Conservation (phyloP, 2,797 vertebrate genomes). For the Coluber constrictor region DNA sequence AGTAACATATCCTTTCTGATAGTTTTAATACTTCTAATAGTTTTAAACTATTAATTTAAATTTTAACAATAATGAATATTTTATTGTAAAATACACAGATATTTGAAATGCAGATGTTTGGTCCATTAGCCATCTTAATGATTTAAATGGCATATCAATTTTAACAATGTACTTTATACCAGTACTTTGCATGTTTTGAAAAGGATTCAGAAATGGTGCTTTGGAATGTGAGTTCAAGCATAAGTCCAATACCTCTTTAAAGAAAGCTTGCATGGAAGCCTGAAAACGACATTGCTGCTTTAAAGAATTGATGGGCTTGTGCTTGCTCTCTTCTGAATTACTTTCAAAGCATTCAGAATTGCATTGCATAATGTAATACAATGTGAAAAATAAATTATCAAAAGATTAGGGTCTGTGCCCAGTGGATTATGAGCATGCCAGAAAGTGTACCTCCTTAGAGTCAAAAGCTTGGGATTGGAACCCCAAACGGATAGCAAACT, state of each 20-base stretch:
- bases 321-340: background rate
- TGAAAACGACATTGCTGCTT: background rate
- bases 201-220: background rate
- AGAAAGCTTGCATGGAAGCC: background rate
- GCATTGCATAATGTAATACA: background rate
- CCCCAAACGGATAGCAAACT: background rate
- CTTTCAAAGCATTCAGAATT: background rate
- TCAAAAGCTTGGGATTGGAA: background rate
- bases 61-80: constrained; percentile 6
- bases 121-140: background rate
- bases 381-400: background rate
- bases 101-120: background rate
- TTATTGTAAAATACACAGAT: background rate
- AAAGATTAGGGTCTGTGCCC: background rate
- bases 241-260: background rate
- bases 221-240: background rate
- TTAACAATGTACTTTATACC: background rate
- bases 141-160: background rate
- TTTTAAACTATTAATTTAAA: background rate
- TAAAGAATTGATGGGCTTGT: background rate
- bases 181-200: background rate
- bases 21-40: no score
- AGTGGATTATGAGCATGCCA: background rate
- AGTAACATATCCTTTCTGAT: background rate
- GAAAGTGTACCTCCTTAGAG: background rate